Evolutionary conservation across 1,140 invertebrate species (phyloP), one percentile per base, ranked within the genome.

Genomic region (Berghia stephanieae): DNA sequence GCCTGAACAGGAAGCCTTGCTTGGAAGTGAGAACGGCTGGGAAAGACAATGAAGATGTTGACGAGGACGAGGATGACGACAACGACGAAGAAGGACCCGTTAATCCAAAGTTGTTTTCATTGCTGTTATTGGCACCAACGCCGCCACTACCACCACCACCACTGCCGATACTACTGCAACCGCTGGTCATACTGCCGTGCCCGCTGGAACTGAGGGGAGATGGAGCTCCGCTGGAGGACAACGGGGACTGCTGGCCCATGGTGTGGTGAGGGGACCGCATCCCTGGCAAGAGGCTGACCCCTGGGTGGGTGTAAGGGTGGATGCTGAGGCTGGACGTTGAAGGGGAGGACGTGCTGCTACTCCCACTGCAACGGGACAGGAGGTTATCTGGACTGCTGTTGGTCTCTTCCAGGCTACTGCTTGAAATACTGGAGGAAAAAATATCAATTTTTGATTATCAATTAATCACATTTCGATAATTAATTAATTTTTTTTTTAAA

Each of bases 351-450:
- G n/a, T n/a, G n/a, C 2, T 13, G 18, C 27, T 43, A 36, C 36
- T 36, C 21, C 70, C 40, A 31, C 69, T 52, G 27, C 78, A 71
- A 8, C 80, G 76, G n/a, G 83, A 80, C n/a, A 85, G 80, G 34
- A 80, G 79, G 78, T 86, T 84, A 27, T 86, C 83, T 13, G 83
- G 83, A 70, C 83, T 85, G 71, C 82, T 82, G n/a, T n/a, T n/a
- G n/a, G n/a, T n/a, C 18, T 79, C 83, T 44, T 86, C 85, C 71
- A 84, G 75, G 77, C 84, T 85, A 71, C 83, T 86, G 18, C 83
- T 84, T 43, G 84, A 84, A 10, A 86, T 79, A 81, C 84, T 85
- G 79, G 73, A 78, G 77, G 78, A 42, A 80, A 27, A 60, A 43
- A n/a, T 49, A 52, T 49, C 10, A 49, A 49, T n/a, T n/a, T n/a